A percentile compares a stretch with the other conserved stretches of the same genome.
These are phyloP conservation scores for Luidia sarsii DNA, from an alignment of 53 echinoderm and acorn worm species.

Conservation along the genomic window DNA sequence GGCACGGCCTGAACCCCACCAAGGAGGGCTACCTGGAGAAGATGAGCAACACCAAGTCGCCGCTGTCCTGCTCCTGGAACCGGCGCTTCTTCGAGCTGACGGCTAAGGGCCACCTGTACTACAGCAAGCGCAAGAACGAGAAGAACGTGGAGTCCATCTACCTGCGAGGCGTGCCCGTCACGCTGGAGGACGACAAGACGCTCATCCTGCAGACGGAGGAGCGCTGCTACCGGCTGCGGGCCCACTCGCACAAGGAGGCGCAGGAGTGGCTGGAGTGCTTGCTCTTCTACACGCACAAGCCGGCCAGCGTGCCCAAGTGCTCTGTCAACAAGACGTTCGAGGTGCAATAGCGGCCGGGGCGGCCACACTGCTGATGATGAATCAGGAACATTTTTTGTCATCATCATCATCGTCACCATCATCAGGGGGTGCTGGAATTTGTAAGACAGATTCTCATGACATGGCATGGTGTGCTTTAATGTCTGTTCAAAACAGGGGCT, in stretches of 20 bases:
- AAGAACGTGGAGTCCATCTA: constrained; percentile 98
- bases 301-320: constrained; percentile 67
- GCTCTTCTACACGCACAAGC: constrained; percentile 88
- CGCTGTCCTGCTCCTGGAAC: constrained; percentile 94
- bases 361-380: too few relatives aligned
- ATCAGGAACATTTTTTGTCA: too few relatives aligned
- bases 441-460: too few relatives aligned
- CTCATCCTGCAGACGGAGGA: constrained; percentile 87
- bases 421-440: too few relatives aligned
- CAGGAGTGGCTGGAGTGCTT: constrained; percentile 91
- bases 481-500: too few relatives aligned
- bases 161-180: constrained; percentile 85
- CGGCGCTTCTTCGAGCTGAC: constrained; percentile 98
- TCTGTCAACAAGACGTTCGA: constrained; percentile 20
- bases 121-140: constrained; percentile 95
- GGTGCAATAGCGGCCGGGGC: too few relatives aligned
- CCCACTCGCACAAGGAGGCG: constrained; percentile 76
- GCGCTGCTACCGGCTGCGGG: constrained; percentile 82
- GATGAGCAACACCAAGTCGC: constrained; percentile 77
- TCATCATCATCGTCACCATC: too few relatives aligned
- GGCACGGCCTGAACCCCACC: constrained; percentile 73
- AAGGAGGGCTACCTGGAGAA: constrained; percentile 98
- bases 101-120: constrained; percentile 93
- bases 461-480: too few relatives aligned
- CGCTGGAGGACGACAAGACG: constrained; percentile 88